A percentile compares a stretch with the other conserved stretches of the same genome.
phyloP scores from a whole-genome alignment of 2,113 vertebrate genomes.

The Phocoena sinus region DNA sequence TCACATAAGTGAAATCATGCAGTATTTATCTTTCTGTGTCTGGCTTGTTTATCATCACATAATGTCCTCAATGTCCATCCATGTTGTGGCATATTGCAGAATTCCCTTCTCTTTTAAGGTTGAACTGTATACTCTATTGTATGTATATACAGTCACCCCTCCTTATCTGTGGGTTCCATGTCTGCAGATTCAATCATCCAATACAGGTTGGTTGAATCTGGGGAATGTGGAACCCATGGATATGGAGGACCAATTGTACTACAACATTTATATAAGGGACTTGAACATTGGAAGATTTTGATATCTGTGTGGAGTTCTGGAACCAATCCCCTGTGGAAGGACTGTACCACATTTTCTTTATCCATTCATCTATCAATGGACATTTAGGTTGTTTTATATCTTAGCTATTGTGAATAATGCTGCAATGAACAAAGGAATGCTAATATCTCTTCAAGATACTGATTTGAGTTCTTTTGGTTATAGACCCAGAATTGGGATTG shows the following conservation, averaged over 20 bases:
- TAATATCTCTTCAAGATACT: not conserved
- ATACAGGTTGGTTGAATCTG: not conserved
- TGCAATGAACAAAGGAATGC: not conserved
- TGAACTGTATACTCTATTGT: not conserved
- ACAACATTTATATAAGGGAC: not conserved
- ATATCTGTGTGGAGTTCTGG: not conserved
- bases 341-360: not conserved
- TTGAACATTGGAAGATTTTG: not conserved
- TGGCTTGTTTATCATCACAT: not conserved
- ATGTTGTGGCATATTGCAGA: not conserved
- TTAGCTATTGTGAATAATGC: not conserved
- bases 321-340: not conserved
- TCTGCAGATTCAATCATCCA: not conserved
- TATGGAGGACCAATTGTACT: not conserved
- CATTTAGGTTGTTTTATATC: not conserved
- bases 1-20: not conserved
- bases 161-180: not conserved
- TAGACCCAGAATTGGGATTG: not conserved
- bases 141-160: not conserved
- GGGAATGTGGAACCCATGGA: not conserved
- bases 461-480: not conserved
- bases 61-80: not conserved
- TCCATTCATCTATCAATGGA: not conserved
- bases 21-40: not conserved
- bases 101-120: not conserved